Evolutionary conservation across 2,113 vertebrate genomes (phyloP).

Genomic region (Trochalopteron elliotii): DNA sequence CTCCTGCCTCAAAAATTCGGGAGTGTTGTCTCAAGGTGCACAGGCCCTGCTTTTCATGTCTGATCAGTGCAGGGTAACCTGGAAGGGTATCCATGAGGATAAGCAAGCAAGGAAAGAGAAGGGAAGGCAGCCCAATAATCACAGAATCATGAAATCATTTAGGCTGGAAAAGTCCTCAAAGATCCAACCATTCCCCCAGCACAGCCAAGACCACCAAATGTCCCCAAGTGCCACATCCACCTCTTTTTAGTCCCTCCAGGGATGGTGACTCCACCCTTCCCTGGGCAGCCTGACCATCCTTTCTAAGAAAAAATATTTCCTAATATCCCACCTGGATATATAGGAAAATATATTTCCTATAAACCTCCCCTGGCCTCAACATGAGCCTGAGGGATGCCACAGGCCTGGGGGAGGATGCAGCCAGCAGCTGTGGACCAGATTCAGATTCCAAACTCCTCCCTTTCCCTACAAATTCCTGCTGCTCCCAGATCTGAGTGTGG

Average conservation of each 20-base stretch:
- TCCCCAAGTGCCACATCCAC: background rate
- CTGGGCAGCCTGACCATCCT: background rate
- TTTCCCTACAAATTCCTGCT: background rate
- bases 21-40: background rate
- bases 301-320: background rate
- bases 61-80: background rate
- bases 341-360: no score
- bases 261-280: background rate
- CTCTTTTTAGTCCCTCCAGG: background rate
- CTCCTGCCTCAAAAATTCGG: background rate
- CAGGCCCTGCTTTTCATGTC: background rate
- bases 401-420: background rate
- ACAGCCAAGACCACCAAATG: background rate
- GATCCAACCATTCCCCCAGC: background rate
- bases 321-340: background rate
- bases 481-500: fast-evolving
- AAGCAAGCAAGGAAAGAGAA: background rate
- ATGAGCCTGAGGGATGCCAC: background rate
- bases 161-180: background rate
- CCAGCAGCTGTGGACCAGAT: background rate
- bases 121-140: background rate
- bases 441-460: background rate
- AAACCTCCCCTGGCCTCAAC: background rate
- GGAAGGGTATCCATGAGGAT: background rate
- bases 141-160: background rate